phyloP scores from a whole-genome alignment of 2,888 invertebrate genomes.

The Eupithecia pulchellata region DNA sequence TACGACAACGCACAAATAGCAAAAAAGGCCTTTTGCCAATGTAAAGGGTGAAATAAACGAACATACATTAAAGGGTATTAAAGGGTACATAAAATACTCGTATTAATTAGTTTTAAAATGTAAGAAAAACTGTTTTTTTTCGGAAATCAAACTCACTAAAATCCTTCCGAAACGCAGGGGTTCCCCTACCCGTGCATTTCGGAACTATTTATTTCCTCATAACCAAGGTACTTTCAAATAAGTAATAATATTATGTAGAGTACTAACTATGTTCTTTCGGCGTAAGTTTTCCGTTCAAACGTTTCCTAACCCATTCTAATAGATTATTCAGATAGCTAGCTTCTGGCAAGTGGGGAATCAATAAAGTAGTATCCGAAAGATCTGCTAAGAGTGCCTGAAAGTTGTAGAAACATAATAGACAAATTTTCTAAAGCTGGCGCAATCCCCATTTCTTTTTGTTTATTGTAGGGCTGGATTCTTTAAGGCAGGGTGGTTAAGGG shows the following conservation, averaged over 20 bases:
- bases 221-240: not conserved
- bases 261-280: conserved; percentile 62
- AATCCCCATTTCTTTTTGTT: too few relatives aligned
- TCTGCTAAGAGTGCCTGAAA: conserved; percentile 72
- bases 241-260: not conserved
- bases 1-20: too few relatives aligned
- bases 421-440: too few relatives aligned
- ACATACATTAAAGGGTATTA: not conserved
- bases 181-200: too few relatives aligned
- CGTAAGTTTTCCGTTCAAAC: conserved; percentile 65
- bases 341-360: conserved; percentile 76
- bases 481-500: too few relatives aligned
- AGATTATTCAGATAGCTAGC: conserved; percentile 69
- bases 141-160: too few relatives aligned
- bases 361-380: conserved; percentile 64
- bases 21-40: not conserved
- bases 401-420: not conserved
- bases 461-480: too few relatives aligned
- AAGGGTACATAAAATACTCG: not conserved
- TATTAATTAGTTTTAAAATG: not conserved
- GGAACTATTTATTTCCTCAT: too few relatives aligned
- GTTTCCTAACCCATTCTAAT: conserved; percentile 69
- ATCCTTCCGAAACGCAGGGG: too few relatives aligned
- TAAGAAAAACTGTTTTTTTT: too few relatives aligned
- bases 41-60: not conserved